Percentiles rank a stretch among this genome's conserved stretches.
These are phyloP conservation scores for Diloba caeruleocephala DNA, from an alignment of 2,888 invertebrate genomes.

Conservation along the genomic window DNA sequence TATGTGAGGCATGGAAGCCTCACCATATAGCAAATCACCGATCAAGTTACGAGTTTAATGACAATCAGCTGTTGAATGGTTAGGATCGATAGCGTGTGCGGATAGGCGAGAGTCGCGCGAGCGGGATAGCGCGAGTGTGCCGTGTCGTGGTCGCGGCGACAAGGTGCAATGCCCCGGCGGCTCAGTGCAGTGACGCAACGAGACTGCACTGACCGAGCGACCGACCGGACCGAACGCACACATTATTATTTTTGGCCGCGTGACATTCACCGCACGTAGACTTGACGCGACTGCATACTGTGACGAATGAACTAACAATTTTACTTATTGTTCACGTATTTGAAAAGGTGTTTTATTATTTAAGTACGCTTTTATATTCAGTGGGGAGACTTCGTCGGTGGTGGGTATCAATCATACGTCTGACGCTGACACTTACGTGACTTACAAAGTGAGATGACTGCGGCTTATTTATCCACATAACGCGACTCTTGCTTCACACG, in stretches of 20 bases:
- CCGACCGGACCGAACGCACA: constrained; percentile 66
- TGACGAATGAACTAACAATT: constrained; percentile 72
- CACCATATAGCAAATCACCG: constrained; percentile 21
- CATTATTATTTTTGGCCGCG: constrained; percentile 81
- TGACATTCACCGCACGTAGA: constrained; percentile 81
- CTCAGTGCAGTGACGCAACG: constrained; percentile 84
- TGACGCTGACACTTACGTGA: constrained; percentile 60
- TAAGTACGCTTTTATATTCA: constrained; percentile 58
- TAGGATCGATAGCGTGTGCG: constrained; percentile 72
- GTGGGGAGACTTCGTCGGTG: constrained; percentile 49
- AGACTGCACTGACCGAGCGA: constrained; percentile 82
- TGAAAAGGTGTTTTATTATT: constrained; percentile 60
- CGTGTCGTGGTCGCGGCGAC: constrained; percentile 60
- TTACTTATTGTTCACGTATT: constrained; percentile 62
- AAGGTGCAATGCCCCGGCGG: constrained; percentile 85
- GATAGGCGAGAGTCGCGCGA: constrained; percentile 59
- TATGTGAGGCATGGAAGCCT: constrained; percentile 29
- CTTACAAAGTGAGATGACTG: constrained; percentile 51
- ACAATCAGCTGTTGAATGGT: constrained; percentile 82
- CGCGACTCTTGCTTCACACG: constrained; percentile 57
- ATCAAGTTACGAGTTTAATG: constrained; percentile 60
- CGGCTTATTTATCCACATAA: constrained; percentile 59
- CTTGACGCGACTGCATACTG: constrained; percentile 62
- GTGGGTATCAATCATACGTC: constrained; percentile 66
- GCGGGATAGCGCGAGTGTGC: constrained; percentile 52